Evolutionary conservation across 2,888 invertebrate genomes (phyloP).

Genomic region (Anaspis maculata): DNA sequence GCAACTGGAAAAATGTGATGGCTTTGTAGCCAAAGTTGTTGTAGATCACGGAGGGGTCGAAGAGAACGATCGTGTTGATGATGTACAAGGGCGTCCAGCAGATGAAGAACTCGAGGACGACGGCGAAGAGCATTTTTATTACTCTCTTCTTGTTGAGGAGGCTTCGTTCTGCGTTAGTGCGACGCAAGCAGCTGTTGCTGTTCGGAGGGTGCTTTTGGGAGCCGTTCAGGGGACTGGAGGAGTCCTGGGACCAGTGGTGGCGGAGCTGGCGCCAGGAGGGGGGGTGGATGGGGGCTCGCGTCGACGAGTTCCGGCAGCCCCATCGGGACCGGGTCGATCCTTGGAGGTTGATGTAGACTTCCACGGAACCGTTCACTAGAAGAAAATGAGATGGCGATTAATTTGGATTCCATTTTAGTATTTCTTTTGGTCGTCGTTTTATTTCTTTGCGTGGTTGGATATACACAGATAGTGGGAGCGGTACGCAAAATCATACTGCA

Average conservation of each 20-base stretch:
- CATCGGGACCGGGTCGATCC: slow-evolving; percentile 32
- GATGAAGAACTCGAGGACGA: slow-evolving; percentile 62
- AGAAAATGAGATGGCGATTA: too few species aligned
- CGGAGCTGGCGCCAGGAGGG: slow-evolving; percentile 32
- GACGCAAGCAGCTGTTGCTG: slow-evolving; percentile 27
- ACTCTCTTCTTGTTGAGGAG: slow-evolving; percentile 45
- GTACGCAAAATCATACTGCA: too few species aligned
- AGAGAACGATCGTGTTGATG: slow-evolving; percentile 50
- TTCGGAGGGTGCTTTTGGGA: slow-evolving; percentile 16
- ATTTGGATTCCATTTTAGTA: too few species aligned
- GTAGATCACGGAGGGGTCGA: slow-evolving; percentile 44
- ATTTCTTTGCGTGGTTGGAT: too few species aligned
- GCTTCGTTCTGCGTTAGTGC: slow-evolving; percentile 45
- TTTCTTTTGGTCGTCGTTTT: too few species aligned
- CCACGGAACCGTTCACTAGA: slow-evolving; percentile 39
- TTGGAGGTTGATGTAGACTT: slow-evolving; percentile 43
- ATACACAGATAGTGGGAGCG: too few species aligned
- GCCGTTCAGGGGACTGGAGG: slow-evolving; percentile 18
- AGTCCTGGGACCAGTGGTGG: slow-evolving; percentile 33
- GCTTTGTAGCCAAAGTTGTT: slow-evolving; percentile 43
- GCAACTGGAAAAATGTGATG: slow-evolving; percentile 48
- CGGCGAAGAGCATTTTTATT: slow-evolving; percentile 57
- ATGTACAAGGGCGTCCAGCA: slow-evolving; percentile 61
- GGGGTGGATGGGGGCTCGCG: slow-evolving; percentile 31
- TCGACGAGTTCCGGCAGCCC: slow-evolving; percentile 25